Percentiles rank a stretch among this genome's conserved stretches.
Evolutionary conservation across 1,140 invertebrate species (phyloP).

Genomic region (Mycetomoellerius zeteki): DNA sequence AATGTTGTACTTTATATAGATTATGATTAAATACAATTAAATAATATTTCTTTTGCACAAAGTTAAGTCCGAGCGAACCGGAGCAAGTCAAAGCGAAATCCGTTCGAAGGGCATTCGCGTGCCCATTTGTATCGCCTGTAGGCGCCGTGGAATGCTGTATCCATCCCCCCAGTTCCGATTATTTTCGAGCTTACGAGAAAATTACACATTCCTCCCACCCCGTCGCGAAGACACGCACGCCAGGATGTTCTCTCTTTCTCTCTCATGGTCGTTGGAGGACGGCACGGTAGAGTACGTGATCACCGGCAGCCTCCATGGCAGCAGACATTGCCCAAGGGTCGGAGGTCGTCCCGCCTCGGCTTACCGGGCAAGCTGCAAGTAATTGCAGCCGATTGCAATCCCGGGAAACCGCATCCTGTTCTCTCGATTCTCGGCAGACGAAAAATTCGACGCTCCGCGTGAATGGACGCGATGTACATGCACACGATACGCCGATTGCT

Average conservation of each 20-base stretch:
- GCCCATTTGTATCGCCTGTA: slow-evolving; percentile 43
- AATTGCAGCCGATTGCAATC: slow-evolving; percentile 82
- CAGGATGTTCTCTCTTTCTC: slow-evolving; percentile 22
- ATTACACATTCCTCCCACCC: slow-evolving; percentile 78
- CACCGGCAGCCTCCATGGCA: slow-evolving; percentile 82
- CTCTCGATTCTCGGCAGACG: slow-evolving; percentile 47
- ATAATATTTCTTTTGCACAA: background rate
- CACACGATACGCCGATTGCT: slow-evolving; percentile 50
- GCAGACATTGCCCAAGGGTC: slow-evolving; percentile 79
- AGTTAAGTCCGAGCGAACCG: background rate
- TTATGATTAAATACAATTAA: slow-evolving; percentile 13
- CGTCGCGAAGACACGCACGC: slow-evolving; percentile 51
- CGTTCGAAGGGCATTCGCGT: slow-evolving; percentile 5
- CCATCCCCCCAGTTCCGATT: slow-evolving; percentile 75
- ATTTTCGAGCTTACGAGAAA: slow-evolving; percentile 81
- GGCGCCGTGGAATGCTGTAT: slow-evolving; percentile 64
- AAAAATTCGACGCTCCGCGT: slow-evolving; percentile 70
- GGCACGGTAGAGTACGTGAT: slow-evolving; percentile 82
- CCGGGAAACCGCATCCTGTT: slow-evolving; percentile 79
- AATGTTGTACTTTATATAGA: background rate
- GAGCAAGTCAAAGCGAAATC: background rate
- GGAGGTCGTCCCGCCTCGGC: slow-evolving; percentile 82
- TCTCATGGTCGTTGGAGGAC: slow-evolving; percentile 67
- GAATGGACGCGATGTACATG: slow-evolving; percentile 66
- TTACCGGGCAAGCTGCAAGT: slow-evolving; percentile 81